Conservation (phyloP, 1,140 invertebrate species). For the Danaus melanippus region DNA sequence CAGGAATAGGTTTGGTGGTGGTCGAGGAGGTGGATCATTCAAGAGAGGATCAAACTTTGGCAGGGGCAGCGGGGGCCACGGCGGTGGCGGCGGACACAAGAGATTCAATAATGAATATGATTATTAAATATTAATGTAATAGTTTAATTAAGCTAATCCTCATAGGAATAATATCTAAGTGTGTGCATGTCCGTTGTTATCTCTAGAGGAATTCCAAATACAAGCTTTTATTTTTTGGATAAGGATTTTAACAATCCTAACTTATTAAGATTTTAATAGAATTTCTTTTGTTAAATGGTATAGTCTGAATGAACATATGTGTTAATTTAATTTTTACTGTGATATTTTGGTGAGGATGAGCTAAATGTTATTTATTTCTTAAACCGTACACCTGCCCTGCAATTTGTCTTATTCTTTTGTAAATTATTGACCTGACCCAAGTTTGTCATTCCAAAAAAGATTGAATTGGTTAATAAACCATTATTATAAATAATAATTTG, state of each 20-base stretch:
- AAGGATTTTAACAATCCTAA: no score
- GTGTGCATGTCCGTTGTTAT: constrained; percentile 14
- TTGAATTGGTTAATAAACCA: no score
- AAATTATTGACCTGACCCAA: constrained; percentile 11
- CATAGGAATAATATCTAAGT: constrained; percentile 28
- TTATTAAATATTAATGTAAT: constrained; percentile 27
- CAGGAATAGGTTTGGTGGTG: constrained; percentile 57
- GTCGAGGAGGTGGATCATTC: constrained; percentile 56
- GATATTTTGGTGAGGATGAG: constrained; percentile 45
- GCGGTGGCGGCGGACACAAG: constrained; percentile 56
- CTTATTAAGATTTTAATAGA: no score
- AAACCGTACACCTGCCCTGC: no score
- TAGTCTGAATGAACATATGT: constrained; percentile 7
- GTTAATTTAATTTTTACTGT: constrained; percentile 28
- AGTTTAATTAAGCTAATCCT: constrained; percentile 52
- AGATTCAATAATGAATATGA: constrained; percentile 65
- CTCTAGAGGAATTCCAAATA: no score
- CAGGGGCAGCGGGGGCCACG: constrained; percentile 41
- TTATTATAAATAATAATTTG: no score
- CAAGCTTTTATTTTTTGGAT: no score
- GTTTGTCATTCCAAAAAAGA: constrained; percentile 1
- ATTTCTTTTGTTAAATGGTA: constrained; percentile 4
- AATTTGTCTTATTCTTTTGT: background rate
- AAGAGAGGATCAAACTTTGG: constrained; percentile 56
- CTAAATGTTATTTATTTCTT: constrained; percentile 10